Conservation (phyloP, 2,797 vertebrate species). For the Esox lucius region DNA sequence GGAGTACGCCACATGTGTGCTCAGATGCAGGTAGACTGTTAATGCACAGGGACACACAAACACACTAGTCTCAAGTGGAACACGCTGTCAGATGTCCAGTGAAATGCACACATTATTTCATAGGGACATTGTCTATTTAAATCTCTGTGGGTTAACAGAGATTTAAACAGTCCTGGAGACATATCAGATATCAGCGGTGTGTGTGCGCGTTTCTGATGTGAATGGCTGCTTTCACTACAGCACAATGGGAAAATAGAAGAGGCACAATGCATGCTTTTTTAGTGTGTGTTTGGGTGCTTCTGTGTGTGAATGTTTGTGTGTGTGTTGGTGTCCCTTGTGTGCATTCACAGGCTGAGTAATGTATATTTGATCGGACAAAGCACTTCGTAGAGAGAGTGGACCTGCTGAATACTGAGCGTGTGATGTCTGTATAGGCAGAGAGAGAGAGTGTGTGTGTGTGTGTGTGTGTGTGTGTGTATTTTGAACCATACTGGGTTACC, state of each 20-base stretch:
- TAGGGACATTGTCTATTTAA: neutral
- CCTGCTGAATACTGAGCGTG: neutral
- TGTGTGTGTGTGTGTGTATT: conserved; percentile 12
- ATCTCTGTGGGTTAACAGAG: neutral
- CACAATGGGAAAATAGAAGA: neutral
- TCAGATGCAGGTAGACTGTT: neutral
- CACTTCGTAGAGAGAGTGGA: conserved; percentile 8
- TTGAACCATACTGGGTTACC: neutral
- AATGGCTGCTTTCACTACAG: conserved; percentile 1
- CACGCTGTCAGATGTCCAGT: neutral
- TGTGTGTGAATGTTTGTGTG: neutral
- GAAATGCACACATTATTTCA: neutral
- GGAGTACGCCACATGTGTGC: neutral
- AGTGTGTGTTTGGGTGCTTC: neutral
- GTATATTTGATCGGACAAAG: conserved; percentile 40
- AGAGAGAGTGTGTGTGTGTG: too few species aligned
- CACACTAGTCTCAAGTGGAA: neutral
- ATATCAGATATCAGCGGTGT: conserved; percentile 55
- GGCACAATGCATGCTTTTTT: neutral
- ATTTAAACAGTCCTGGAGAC: conserved; percentile 32
- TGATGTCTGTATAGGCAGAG: neutral
- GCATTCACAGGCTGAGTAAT: conserved; percentile 18
- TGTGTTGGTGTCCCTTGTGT: neutral
- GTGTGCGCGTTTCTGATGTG: conserved; percentile 17
- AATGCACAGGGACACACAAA: neutral